Evolutionary conservation across 1,140 invertebrate genomes (phyloP).

Genomic region (Luehdorfia chinensis): DNA sequence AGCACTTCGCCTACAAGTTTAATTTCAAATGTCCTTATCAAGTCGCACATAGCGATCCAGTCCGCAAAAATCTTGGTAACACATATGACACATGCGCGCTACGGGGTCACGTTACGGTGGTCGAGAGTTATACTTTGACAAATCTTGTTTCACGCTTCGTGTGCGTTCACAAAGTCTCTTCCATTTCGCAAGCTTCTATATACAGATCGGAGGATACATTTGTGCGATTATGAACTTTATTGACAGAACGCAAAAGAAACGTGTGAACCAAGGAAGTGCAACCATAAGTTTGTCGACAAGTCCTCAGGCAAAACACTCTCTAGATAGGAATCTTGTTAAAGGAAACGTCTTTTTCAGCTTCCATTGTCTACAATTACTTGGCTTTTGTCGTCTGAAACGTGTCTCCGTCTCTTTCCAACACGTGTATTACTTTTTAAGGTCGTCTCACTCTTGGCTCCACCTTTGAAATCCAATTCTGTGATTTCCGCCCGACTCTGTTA

Average conservation of each 20-base stretch:
- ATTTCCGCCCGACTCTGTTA: constrained; percentile 37
- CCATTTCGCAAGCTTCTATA: constrained; percentile 29
- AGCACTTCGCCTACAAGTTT: constrained; percentile 3
- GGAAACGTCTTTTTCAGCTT: constrained; percentile 69
- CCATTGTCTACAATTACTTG: constrained; percentile 72
- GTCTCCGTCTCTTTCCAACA: constrained; percentile 29
- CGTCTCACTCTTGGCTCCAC: constrained; percentile 29
- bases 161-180: constrained; percentile 63
- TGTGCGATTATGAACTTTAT: constrained; percentile 15
- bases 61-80: neutral
- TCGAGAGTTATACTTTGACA: constrained; percentile 59
- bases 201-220: neutral
- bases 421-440: constrained; percentile 2
- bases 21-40: constrained; percentile 8
- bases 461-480: constrained; percentile 42
- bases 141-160: constrained; percentile 64
- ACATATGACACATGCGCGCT: neutral
- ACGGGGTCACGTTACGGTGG: constrained; percentile 34
- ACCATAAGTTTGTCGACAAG: constrained; percentile 24
- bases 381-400: constrained; percentile 51
- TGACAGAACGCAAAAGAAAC: too few species aligned
- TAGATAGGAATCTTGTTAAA: constrained; percentile 68
- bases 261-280: neutral
- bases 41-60: too few species aligned
- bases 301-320: constrained; percentile 62